phyloP scores from a whole-genome alignment of 2,797 vertebrate species.

The Morus bassanus region DNA sequence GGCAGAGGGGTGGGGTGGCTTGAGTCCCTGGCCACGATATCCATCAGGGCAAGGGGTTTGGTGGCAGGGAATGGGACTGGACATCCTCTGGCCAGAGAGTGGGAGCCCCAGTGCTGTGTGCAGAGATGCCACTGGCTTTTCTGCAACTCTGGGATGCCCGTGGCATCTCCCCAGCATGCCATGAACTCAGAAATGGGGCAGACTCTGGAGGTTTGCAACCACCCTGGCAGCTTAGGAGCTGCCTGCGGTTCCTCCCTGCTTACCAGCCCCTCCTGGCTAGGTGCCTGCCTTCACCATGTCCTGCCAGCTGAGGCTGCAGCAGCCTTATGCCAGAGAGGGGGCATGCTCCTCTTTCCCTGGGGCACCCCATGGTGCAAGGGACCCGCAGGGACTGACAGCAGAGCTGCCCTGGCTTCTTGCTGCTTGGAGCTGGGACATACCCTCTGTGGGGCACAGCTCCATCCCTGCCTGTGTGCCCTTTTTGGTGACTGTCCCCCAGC shows the following conservation, averaged over 20 bases:
- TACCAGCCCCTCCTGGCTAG: not conserved
- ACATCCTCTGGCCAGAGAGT: not conserved
- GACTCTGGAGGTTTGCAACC: not conserved
- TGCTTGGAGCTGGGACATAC: not conserved
- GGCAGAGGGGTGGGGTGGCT: not conserved
- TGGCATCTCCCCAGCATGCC: not conserved
- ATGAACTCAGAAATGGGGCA: not conserved
- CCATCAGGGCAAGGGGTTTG: not conserved
- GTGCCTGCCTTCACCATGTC: not conserved
- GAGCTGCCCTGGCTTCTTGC: not conserved
- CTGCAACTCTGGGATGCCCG: not conserved
- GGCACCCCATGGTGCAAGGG: not conserved
- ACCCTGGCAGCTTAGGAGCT: not conserved
- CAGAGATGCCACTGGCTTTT: not conserved
- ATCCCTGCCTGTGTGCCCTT: not conserved
- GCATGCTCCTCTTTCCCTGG: fast-evolving
- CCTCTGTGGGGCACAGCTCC: not conserved
- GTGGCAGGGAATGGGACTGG: not conserved
- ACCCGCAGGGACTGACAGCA: not conserved
- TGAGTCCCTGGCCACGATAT: not conserved
- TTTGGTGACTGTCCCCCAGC: not conserved
- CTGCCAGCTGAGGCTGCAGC: not conserved
- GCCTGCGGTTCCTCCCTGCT: not conserved
- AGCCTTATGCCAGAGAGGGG: not conserved
- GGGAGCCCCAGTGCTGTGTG: not conserved